A percentile compares a stretch with the other conserved stretches of the same genome.
Evolutionary conservation across 2,797 vertebrate genomes (phyloP).

Genomic region (Eulemur mongoz): DNA sequence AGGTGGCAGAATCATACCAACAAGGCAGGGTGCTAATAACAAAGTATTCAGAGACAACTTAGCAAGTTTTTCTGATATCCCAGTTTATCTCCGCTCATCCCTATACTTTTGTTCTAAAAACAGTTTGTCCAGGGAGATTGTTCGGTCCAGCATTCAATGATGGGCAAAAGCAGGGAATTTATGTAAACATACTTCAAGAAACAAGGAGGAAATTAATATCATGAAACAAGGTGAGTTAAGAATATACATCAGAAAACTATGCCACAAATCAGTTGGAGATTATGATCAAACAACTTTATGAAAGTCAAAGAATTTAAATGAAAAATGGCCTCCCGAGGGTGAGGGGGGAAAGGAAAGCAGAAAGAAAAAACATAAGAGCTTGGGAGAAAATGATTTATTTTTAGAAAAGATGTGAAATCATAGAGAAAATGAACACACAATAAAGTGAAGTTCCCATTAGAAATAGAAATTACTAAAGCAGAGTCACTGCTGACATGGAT

Average conservation of each 20-base stretch:
- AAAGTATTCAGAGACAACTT: neutral
- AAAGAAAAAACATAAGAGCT: neutral
- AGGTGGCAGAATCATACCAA: neutral
- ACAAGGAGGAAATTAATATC: neutral
- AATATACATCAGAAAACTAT: neutral
- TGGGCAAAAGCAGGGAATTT: neutral
- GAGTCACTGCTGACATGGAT: neutral
- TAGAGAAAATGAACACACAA: neutral
- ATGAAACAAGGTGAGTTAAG: neutral
- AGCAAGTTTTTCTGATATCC: neutral
- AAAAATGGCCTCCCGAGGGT: neutral
- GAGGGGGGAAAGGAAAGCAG: neutral
- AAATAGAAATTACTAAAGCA: neutral
- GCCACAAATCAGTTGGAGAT: neutral
- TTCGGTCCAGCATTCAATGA: neutral
- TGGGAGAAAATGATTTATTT: neutral
- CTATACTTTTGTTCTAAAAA: neutral
- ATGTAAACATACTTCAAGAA: neutral
- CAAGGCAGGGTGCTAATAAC: neutral
- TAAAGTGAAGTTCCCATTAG: neutral
- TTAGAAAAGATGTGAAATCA: neutral
- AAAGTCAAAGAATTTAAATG: constrained; percentile 17
- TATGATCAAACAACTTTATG: neutral
- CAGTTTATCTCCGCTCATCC: neutral
- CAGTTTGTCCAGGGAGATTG: neutral